Evolutionary conservation across 37 sponge, comb jelly and placozoan species (phyloP).

Genomic region (Aplysina aerophoba): DNA sequence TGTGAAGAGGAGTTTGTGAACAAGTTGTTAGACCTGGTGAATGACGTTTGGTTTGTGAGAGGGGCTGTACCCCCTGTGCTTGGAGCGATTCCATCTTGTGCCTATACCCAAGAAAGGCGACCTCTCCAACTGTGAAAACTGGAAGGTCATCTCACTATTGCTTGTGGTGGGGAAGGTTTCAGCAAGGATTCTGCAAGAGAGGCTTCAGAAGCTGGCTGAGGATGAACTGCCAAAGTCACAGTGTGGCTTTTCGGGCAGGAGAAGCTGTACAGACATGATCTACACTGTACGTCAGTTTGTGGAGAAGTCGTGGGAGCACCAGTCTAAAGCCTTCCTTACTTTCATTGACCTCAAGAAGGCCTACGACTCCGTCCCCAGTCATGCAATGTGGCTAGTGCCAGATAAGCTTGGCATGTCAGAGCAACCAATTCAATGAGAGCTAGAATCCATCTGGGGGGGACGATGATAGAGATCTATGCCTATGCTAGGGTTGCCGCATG

Average conservation of each 20-base stretch:
- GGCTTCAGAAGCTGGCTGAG: slow-evolving; percentile 35
- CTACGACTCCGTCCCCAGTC: slow-evolving; percentile 28
- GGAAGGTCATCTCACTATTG: slow-evolving; percentile 14
- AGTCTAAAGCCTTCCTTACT: slow-evolving; percentile 17
- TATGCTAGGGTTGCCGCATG: slow-evolving; percentile 23
- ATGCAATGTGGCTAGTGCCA: slow-evolving; percentile 25
- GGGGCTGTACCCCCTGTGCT: too few relatives aligned
- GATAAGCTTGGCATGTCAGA: slow-evolving; percentile 27
- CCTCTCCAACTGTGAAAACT: slow-evolving; percentile 21
- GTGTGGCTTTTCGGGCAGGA: background rate
- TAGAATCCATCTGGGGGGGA: slow-evolving; percentile 1
- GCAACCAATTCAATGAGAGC: slow-evolving; percentile 9
- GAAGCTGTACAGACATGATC: slow-evolving; percentile 18
- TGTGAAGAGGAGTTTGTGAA: background rate
- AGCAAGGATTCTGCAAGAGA: slow-evolving; percentile 25
- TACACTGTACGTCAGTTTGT: too few relatives aligned
- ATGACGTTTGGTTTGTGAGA: too few relatives aligned
- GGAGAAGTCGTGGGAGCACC: slow-evolving; percentile 16
- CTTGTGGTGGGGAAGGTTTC: slow-evolving; percentile 27
- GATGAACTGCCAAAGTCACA: slow-evolving; percentile 31
- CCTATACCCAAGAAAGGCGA: slow-evolving; percentile 35
- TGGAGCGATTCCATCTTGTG: too few relatives aligned
- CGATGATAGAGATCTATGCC: background rate
- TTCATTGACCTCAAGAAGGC: slow-evolving; percentile 24
- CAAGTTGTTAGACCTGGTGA: slow-evolving; percentile 27